Percentiles rank a stretch among this genome's conserved stretches.
phyloP scores from a whole-genome alignment of 2,113 vertebrate species.

The Tinamus guttatus region DNA sequence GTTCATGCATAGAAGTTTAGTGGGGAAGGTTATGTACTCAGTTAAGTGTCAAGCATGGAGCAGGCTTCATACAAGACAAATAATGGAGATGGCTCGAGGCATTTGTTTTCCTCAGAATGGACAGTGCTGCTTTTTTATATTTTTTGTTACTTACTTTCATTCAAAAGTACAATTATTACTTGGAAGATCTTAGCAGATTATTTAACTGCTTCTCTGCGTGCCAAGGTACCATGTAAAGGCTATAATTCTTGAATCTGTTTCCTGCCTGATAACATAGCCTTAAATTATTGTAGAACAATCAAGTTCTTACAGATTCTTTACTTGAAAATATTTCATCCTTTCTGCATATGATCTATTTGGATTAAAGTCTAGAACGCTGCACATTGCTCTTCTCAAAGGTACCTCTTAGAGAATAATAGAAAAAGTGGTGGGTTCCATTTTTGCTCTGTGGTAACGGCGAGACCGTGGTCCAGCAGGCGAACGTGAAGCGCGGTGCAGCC shows the following conservation, averaged over 20 bases:
- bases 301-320: conserved; percentile 31
- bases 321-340: conserved; percentile 11
- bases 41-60: background rate
- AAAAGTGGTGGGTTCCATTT: background rate
- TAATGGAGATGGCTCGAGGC: background rate
- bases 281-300: conserved; percentile 39
- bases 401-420: background rate
- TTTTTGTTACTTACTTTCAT: conserved; percentile 37
- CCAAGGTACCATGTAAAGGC: background rate
- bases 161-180: conserved; percentile 16
- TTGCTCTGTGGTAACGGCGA: background rate
- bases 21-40: background rate
- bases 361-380: background rate
- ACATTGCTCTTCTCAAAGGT: background rate
- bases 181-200: background rate
- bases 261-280: conserved; percentile 10
- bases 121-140: background rate
- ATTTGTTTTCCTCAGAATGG: background rate
- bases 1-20: background rate
- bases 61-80: conserved; percentile 8
- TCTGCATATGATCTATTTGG: background rate
- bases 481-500: background rate
- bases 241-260: conserved; percentile 6
- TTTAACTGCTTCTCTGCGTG: conserved; percentile 16
- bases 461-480: background rate